Base-by-base conservation (phyloP, 64 coral and sea anemone genomes). In the Dendronephthya gigantea region DNA sequence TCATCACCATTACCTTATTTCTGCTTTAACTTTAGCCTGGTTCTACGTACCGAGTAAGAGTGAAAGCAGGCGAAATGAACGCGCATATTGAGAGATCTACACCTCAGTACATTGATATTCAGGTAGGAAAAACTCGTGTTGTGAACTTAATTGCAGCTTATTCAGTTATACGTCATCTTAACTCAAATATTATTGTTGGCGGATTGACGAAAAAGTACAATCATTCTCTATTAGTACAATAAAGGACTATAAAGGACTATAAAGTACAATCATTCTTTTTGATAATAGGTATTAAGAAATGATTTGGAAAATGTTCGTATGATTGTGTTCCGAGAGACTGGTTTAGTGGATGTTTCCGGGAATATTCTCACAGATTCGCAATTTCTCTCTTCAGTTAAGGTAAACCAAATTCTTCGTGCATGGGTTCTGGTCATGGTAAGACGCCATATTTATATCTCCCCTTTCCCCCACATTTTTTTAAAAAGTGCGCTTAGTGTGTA, bases 61-160 rank as follows among this genome's bases (percentile, higher is more conserved):
- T 91, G 4, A 98, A 98, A 82, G 82, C 87, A 48, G 94, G 92
- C 4, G 92, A 93, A n/a, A 91, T 92, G 45, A 98, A 98, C 85
- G 89, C 91, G 0, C 87, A 89, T 36, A 39, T 98, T 62, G 94
- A 93, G 55, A 86, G 94, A 48, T 83, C 94, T 9, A 93, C 94
- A 17, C 94, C 94, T 0, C 89, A 52, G 29, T 91, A 85, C 30
- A 91, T 91, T 32, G 92, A 98, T 50, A 83, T 98, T 89, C 94
- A 98, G 92, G 94, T 98, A 85, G n/a, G 72, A 39, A 62, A 62
- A 62, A 15, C 25, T 1, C 55, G n/a, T n/a, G n/a, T 19, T 62
- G 4, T 7, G 25, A 17, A 22, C 55, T 5, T 62, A 0, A 23
- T 4, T 19, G 25, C 55, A 62, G 41, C 11, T 45, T 22, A 27